phyloP scores from a whole-genome alignment of 1,140 invertebrate genomes.

The Leucophenga varia region DNA sequence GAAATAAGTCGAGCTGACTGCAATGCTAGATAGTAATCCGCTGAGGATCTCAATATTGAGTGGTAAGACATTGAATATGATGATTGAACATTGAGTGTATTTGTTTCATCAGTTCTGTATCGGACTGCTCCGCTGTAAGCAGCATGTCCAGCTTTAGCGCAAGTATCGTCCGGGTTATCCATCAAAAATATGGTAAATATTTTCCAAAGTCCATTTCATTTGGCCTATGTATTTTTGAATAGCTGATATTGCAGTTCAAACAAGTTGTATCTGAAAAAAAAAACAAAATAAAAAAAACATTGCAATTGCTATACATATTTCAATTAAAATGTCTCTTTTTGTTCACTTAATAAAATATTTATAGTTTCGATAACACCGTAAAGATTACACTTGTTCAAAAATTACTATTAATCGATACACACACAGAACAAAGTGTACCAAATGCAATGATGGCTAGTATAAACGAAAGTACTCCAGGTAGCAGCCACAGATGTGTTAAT shows the following conservation, averaged over 20 bases:
- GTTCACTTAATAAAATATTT: too few relatives aligned
- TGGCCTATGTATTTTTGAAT: slow-evolving; percentile 59
- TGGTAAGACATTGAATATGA: slow-evolving; percentile 97
- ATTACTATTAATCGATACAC: too few relatives aligned
- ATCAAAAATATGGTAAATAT: slow-evolving; percentile 86
- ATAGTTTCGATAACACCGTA: too few relatives aligned
- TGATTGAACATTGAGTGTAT: slow-evolving; percentile 61
- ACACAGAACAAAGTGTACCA: too few relatives aligned
- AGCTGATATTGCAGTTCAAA: slow-evolving; percentile 27
- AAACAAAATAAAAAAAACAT: slow-evolving; percentile 1
- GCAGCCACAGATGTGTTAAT: too few relatives aligned
- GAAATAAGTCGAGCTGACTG: slow-evolving; percentile 77
- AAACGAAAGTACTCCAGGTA: too few relatives aligned
- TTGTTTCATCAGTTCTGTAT: slow-evolving; percentile 58
- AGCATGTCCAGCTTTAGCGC: slow-evolving; percentile 86
- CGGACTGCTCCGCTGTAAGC: slow-evolving; percentile 75
- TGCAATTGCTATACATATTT: too few relatives aligned
- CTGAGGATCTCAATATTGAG: slow-evolving; percentile 86
- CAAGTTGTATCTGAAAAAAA: slow-evolving; percentile 42
- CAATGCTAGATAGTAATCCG: slow-evolving; percentile 90
- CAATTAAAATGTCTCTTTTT: too few relatives aligned
- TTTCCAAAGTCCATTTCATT: slow-evolving; percentile 68
- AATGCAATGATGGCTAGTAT: too few relatives aligned
- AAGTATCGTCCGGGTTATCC: slow-evolving; percentile 82
- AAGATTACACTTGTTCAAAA: too few relatives aligned